Conservation (phyloP, 2,797 vertebrate genomes). For the Hylomyscus alleni region DNA sequence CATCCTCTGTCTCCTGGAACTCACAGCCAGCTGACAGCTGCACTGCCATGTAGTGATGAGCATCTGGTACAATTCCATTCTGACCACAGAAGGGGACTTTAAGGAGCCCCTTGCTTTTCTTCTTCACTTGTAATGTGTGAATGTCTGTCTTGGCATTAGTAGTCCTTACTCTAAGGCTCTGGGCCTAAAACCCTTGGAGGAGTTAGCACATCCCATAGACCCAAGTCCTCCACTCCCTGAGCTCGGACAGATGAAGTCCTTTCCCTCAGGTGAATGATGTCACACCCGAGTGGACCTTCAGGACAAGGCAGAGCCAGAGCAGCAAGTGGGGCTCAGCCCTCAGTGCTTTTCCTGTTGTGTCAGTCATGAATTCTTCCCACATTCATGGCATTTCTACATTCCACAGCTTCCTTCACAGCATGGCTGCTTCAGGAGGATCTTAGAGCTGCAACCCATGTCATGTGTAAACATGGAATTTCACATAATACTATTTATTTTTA, state of each 20-base stretch:
- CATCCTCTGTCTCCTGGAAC: not conserved
- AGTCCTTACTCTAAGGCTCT: not conserved
- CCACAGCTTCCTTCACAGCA: not conserved
- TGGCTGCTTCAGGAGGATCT: not conserved
- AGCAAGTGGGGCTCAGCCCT: fast-evolving
- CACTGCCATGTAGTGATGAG: not conserved
- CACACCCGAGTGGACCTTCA: not conserved
- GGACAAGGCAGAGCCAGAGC: no score
- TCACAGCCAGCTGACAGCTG: not conserved
- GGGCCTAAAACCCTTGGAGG: not conserved
- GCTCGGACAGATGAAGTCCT: not conserved
- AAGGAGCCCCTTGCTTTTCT: not conserved
- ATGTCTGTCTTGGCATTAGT: not conserved
- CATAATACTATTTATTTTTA: not conserved
- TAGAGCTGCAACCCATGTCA: not conserved
- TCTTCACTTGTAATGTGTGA: no score
- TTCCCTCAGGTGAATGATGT: not conserved
- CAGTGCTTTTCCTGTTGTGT: not conserved
- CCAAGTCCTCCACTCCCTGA: not conserved
- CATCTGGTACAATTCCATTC: not conserved
- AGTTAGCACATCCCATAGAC: not conserved
- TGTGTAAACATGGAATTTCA: not conserved
- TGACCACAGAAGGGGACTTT: not conserved
- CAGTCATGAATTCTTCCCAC: not conserved
- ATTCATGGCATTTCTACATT: no score